phyloP scores from a whole-genome alignment of 2,113 vertebrate species.

The Onychorhynchus coronatus region DNA sequence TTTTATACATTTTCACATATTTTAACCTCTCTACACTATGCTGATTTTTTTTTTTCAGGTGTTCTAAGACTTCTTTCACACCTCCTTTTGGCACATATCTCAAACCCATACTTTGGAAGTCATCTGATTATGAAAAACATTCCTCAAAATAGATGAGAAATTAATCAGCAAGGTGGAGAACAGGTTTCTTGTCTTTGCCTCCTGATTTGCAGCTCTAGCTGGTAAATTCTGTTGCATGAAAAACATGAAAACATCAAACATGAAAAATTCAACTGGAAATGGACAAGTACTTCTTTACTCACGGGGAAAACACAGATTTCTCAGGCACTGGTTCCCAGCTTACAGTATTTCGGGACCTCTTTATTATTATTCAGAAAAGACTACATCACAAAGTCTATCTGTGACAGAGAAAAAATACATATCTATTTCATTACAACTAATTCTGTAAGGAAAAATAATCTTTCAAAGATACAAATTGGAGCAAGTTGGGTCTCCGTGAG shows the following conservation, averaged over 20 bases:
- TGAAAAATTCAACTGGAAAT: background rate
- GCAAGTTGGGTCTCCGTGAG: background rate
- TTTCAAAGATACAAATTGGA: background rate
- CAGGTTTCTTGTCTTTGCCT: background rate
- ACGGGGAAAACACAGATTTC: background rate
- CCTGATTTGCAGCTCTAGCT: background rate
- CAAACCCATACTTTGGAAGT: background rate
- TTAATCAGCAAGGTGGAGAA: background rate
- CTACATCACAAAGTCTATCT: background rate
- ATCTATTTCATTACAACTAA: background rate
- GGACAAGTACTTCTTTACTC: background rate
- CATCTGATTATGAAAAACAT: background rate
- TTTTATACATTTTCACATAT: background rate
- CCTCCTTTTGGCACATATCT: background rate
- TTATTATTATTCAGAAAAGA: background rate
- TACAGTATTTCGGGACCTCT: background rate
- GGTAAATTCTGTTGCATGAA: background rate
- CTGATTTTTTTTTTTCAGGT: background rate
- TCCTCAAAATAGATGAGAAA: background rate
- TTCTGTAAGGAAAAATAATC: background rate
- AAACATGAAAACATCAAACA: background rate
- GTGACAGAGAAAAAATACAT: background rate
- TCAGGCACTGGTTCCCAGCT: background rate
- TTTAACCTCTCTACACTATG: background rate
- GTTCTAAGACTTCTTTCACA: background rate